Conservation (phyloP, 2,888 invertebrate genomes). For the Agrochola circellaris region DNA sequence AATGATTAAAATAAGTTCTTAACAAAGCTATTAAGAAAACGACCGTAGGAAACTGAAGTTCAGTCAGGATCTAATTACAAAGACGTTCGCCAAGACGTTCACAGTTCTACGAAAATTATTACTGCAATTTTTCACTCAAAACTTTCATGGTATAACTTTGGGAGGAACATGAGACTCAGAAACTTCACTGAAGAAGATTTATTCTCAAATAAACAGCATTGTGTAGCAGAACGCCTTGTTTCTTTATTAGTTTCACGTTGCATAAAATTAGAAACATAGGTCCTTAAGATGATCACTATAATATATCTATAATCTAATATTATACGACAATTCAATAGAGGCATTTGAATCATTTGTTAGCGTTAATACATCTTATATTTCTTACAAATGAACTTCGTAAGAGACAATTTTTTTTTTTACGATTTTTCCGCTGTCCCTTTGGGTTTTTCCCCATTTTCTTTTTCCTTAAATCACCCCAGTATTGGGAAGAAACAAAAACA, state of each 20-base stretch:
- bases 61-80: conserved; percentile 83
- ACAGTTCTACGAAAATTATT: conserved; percentile 84
- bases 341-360: background rate
- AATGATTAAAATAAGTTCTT: conserved; percentile 74
- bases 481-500: too few relatives aligned
- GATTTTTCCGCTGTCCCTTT: too few relatives aligned
- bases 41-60: conserved; percentile 76
- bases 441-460: too few relatives aligned
- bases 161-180: conserved; percentile 73
- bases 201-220: conserved; percentile 74
- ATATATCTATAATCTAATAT: background rate
- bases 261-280: background rate
- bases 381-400: too few relatives aligned
- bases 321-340: background rate
- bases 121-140: conserved; percentile 87
- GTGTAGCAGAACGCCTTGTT: conserved; percentile 62
- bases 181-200: conserved; percentile 77
- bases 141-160: conserved; percentile 80
- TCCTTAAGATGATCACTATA: too few relatives aligned
- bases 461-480: too few relatives aligned
- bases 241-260: background rate
- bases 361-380: background rate
- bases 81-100: conserved; percentile 80
- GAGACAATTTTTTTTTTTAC: too few relatives aligned
- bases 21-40: conserved; percentile 81